Evolutionary conservation across 1,140 invertebrate species (phyloP), one percentile per base, ranked within the genome.

Genomic region (Frieseomelitta varia): DNA sequence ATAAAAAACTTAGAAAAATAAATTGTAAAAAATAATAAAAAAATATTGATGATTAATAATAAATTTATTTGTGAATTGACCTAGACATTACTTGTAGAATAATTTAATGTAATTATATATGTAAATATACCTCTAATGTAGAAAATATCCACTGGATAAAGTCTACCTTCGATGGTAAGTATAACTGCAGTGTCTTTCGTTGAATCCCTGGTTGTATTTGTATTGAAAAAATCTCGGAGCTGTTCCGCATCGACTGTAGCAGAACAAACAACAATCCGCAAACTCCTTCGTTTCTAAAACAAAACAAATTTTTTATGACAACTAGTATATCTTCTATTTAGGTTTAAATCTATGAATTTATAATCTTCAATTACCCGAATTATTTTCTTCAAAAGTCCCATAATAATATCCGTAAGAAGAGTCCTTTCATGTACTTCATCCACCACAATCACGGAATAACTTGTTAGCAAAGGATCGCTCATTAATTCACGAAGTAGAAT

Each of bases 341-440:
- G 12, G 15, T 51, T 30, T 27, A 24, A 27, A 55, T 15, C 8
- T 4, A 15, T 4, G 24, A 39, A 34, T 56, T 55, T 56, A 75
- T 27, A 27, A 39, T 53, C 61, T 65, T 85, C 8, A 21, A 92
- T 91, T 93, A 97, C 97, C 90, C 96, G 97, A 4, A 97, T 93
- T 86, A 99, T 98, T 95, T 99, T 99, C 94, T 99, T 99, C 15
- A 99, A 91, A 1, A 99, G 95, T 10, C 99, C 98, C 96, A 99
- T 97, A 12, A 99, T 95, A 63, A 99, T 98, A 92, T 99, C 99
- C 0, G 98, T 99, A 89, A 99, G 96, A 53, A 99, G 95, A 10
- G 97, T 98, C 79, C 99, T 95, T 94, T 99, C 99, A 91, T 99
- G 99, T 0, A 98, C 98, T 96, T 99, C 99, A 93, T 99, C 99